Base-by-base conservation (phyloP, 1,140 invertebrate genomes). In the Nixonia krombeini region DNA sequence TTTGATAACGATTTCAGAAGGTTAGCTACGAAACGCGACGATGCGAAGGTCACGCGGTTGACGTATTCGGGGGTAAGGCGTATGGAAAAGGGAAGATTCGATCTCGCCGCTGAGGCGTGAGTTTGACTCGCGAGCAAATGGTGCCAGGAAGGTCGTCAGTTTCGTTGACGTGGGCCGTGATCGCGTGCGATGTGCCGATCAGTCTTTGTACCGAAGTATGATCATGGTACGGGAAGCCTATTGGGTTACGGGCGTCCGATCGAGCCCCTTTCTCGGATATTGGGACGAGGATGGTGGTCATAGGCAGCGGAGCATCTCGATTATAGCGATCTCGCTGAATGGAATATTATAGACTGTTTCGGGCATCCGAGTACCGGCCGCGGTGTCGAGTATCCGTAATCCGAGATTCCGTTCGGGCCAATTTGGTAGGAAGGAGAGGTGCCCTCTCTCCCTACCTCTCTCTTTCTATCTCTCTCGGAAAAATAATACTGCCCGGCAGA, bases 111-210 rank as follows among this genome's bases (percentile, higher is more conserved):
- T 44, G 9, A 46, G 63, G 65, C 58, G 62, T 65, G 64, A 62
- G 57, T 70, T 64, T 71, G 74, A 75, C 71, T 70, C 69, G 68
- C 68, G 68, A 68, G 63, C 72, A 76, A 79, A 78, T 75, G 74
- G 71, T 72, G 72, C 70, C 74, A 78, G 76, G 72, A 79, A 75
- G 74, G 78, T 82, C 75, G 76, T 83, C 78, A 81, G 66, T 75
- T 78, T 76, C 61, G 62, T 64, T 83, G 81, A 85, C 81, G 76
- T 82, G 72, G 53, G 59, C 62, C 76, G 69, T 82, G 80, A 85
- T 85, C 81, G 81, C 81, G 77, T 78, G 83, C 77, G 79, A 84
- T 83, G 80, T 83, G 73, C 75, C 81, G 83, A 83, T 84, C 79
- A 83, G 75, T 72, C 74, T 81, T 84, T 83, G 76, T 84, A 76